A percentile compares a stretch with the other conserved stretches of the same genome.
Evolutionary conservation across 1,140 invertebrate species (phyloP).

Genomic region (Drosophila murphyi): DNA sequence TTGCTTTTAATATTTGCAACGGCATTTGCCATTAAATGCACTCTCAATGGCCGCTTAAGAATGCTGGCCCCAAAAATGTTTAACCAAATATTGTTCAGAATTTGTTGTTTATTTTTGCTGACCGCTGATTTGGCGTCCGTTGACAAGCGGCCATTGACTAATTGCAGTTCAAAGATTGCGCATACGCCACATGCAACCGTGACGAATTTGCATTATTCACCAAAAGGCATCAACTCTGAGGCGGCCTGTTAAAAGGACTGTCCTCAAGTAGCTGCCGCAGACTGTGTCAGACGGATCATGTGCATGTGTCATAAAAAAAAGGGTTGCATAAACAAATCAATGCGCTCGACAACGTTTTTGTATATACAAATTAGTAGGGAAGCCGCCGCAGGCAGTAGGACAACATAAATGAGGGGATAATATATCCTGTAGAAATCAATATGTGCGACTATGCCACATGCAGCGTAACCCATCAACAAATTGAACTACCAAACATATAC

Average conservation of each 20-base stretch:
- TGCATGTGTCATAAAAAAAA: slow-evolving; percentile 63
- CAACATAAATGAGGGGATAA: neutral
- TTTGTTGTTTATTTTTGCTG: slow-evolving; percentile 11
- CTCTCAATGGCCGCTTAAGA: slow-evolving; percentile 75
- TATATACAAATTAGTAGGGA: slow-evolving; percentile 68
- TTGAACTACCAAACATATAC: neutral
- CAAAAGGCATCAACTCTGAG: neutral
- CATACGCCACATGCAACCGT: slow-evolving; percentile 65
- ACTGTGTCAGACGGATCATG: slow-evolving; percentile 30
- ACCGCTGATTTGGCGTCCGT: neutral
- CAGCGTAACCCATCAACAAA: slow-evolving; percentile 19
- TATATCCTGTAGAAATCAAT: neutral
- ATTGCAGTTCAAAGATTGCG: slow-evolving; percentile 73
- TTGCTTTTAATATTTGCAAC: slow-evolving; percentile 9
- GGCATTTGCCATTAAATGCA: slow-evolving; percentile 72
- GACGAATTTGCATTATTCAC: slow-evolving; percentile 54
- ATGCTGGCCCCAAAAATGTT: slow-evolving; percentile 66
- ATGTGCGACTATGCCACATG: slow-evolving; percentile 59
- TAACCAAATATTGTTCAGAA: slow-evolving; percentile 63
- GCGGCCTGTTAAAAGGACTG: slow-evolving; percentile 68
- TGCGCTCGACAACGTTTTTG: slow-evolving; percentile 32
- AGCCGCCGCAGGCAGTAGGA: slow-evolving; percentile 47
- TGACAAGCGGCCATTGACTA: slow-evolving; percentile 40
- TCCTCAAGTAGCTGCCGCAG: slow-evolving; percentile 63
- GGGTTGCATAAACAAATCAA: slow-evolving; percentile 70